Evolutionary conservation across 23 tunicate species (phyloP).

Genomic region (Styela plicata): DNA sequence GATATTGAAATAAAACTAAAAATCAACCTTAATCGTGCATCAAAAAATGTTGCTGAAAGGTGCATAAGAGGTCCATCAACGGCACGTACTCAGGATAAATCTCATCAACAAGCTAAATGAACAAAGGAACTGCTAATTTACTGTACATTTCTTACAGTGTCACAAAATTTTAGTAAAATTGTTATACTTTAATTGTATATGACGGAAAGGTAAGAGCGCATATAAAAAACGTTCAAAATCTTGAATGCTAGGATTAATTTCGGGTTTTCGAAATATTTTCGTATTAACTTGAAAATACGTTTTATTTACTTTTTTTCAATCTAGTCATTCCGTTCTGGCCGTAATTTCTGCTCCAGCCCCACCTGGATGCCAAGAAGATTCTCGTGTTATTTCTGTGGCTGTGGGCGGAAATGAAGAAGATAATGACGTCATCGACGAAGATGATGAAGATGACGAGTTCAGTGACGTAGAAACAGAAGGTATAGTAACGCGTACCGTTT

Average conservation of each 20-base stretch:
- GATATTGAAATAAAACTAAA: background rate
- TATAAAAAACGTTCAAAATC: background rate
- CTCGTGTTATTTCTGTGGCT: constrained; percentile 10
- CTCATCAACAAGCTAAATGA: too few species aligned
- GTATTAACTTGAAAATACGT: too few species aligned
- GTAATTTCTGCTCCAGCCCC: constrained; percentile 14
- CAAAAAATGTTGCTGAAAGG: background rate
- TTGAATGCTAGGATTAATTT: too few species aligned
- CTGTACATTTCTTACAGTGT: background rate
- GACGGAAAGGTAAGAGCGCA: background rate
- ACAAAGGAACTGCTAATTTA: too few species aligned
- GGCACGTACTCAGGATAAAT: too few species aligned
- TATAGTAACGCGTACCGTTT: background rate
- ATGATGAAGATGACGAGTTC: constrained; percentile 9
- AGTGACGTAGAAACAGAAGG: constrained; percentile 22
- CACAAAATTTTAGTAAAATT: background rate
- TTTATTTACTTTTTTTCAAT: too few species aligned
- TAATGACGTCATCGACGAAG: background rate
- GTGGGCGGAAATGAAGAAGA: background rate
- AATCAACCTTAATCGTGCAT: background rate
- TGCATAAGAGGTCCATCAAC: too few species aligned
- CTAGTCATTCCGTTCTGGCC: background rate
- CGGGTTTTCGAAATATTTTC: background rate
- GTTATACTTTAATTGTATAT: background rate
- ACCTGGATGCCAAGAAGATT: background rate